Base-by-base conservation (phyloP, 2,113 vertebrate species). In the Silurus asotus region DNA sequence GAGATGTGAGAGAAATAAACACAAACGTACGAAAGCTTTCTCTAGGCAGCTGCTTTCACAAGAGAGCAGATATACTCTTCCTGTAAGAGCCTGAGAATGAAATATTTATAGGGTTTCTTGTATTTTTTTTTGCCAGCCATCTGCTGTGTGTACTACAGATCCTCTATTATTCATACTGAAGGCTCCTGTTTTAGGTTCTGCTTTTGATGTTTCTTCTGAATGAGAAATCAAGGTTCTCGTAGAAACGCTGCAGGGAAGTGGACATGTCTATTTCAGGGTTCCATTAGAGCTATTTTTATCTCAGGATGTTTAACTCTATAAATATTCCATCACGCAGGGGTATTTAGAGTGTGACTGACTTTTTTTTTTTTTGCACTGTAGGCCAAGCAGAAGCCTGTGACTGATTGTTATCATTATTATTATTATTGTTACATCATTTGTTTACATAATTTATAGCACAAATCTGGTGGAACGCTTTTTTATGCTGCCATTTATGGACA, bases 91-190 rank as follows among this genome's bases (percentile, higher is more conserved):
- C 72, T 70, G 56, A 0, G 48, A 84, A 61, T 87, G 74, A 90
- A 90, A 89, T 89, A 90, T 90, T 84, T 37, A 84, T 88, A 37
- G 37, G 37, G 86, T 78, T 84, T 86, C 84, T 84, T 84, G 83
- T 79, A 37, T 37, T 37, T 37, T 37, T 37, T 37, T 37, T 37
- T 37, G 37, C 37, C 37, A 86, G 70, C 83, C 85, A 75, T 81
- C 82, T 83, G 87, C 85, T 76, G 80, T 82, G 70, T 84, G 76
- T 88, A 89, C 83, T 91, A 91, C 88, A 84, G 58, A 1, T 19
- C 69, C 56, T 89, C 77, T 76, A 89, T 89, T 89, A 87, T 89
- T 90, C 62, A 86, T 84, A 53, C 56, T 20, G 82, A 59, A 70
- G 81, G 72, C 14, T 72, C 58, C 82, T 81, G 55, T 72, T 88